Evolutionary conservation across 2,888 invertebrate genomes (phyloP), one percentile per base, ranked within the genome.

Genomic region (Camptogramma bilineatum): DNA sequence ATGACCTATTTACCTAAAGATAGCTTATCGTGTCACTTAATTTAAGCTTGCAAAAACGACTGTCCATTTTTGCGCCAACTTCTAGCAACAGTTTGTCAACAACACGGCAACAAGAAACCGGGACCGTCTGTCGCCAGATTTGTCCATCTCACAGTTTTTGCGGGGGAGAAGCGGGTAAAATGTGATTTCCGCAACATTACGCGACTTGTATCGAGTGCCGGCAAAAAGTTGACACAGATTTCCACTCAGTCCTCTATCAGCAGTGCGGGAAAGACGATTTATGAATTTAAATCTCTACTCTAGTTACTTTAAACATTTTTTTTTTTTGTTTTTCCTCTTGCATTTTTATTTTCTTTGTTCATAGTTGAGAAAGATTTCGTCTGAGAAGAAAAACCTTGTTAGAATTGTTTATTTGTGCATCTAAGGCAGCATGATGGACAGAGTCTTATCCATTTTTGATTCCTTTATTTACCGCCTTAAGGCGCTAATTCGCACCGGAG

Each of bases 171-270:
- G 58, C 63, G 68, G 70, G 69, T 67, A 68, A 76, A 78, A 78
- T 78, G 73, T 72, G 75, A 79, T 79, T 80, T 79, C 76, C 76
- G 76, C 66, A 64, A 78, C 78, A 80, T 79, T 77, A 79, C 74
- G 71, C 74, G 71, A 66, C 71, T 69, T 70, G 69, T 73, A 76
- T 77, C 70, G 75, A 75, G 71, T 66, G 68, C 64, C 66, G 66
- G 71, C 78, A 81, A 81, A 81, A 80, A 79, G 68, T 74, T 70
- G 70, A 81, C 80, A 81, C 73, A 74, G 75, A 77, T 81, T 78
- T 77, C 73, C 77, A 79, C 80, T 80, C 71, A 72, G 72, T 70
- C 60, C 61, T 70, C 58, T 62, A 71, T 71, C 59, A 66, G 66
- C 62, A 55, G 48, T 56, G 17, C 2, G 39, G 31, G 24, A 17